These are phyloP conservation scores for Rallus crepitans DNA, from an alignment of 2,797 vertebrate species.

Conservation along the genomic window DNA sequence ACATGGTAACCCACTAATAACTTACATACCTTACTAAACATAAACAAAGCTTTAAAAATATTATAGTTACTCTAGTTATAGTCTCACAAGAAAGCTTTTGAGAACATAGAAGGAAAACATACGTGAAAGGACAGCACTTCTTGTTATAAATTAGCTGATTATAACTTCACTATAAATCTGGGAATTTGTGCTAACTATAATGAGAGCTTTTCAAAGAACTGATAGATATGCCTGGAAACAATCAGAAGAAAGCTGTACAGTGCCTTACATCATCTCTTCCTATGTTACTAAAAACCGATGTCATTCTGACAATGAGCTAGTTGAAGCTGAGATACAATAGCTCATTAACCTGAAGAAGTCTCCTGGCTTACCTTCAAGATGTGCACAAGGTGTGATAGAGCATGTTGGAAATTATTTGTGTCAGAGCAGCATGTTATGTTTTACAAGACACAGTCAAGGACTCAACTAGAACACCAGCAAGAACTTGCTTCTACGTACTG, in stretches of 20 bases:
- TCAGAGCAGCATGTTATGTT: not conserved
- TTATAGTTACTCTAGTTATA: not conserved
- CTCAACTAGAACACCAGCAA: not conserved
- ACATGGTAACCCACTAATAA: accelerated
- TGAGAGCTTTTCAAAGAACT: not conserved
- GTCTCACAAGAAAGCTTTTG: not conserved
- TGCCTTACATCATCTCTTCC: not conserved
- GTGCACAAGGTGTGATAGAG: not conserved
- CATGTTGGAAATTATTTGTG: not conserved
- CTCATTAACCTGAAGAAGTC: not conserved
- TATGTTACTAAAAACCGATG: not conserved
- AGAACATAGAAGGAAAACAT: not conserved
- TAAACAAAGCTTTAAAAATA: not conserved
- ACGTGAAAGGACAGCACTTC: not conserved
- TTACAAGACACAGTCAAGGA: constrained; percentile 7
- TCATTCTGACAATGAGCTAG: not conserved
- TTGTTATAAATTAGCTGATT: not conserved
- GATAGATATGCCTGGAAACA: not conserved
- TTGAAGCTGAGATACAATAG: not conserved
- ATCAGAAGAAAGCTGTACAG: not conserved
- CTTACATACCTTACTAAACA: not conserved
- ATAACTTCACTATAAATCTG: not conserved
- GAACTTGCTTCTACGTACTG: not conserved
- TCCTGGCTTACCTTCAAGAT: constrained; percentile 1
- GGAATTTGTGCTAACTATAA: too few relatives aligned